Base-by-base conservation (phyloP, 35 echinoderm and acorn worm genomes). In the Amphiura filiformis region DNA sequence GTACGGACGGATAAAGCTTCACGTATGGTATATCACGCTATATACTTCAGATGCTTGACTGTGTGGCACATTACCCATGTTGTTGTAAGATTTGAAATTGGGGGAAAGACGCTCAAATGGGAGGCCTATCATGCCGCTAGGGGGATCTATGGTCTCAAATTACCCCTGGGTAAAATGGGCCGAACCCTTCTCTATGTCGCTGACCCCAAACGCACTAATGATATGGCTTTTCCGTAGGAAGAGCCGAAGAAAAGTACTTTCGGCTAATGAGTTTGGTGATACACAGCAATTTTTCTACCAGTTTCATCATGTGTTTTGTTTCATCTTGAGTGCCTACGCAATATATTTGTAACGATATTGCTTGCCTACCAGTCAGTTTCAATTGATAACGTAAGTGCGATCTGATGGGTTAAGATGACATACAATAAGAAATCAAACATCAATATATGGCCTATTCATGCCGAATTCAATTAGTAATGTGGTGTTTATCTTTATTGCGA, bases 11-110 rank as follows among this genome's bases (percentile, higher is more conserved):
- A 70, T 70, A 11, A 70, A 30, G 26, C 9, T 13, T 11, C 61
- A 70, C 41, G 41, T 17, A 47, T 17, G 17, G 61, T 26, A 70
- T 18, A 70, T 70, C 61, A 70, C 61, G 61, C 61, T 4, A 70
- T 5, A n/a, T n/a, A n/a, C n/a, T n/a, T n/a, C n/a, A 30, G 61
- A 70, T 26, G 61, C 26, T 30, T 23, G 61, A n/a, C 61, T 23
- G 61, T n/a, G n/a, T 4, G 41, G 61, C 26, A 30, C 61, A 70
- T 70, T 70, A 70, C 61, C 17, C 28, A 70, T 70, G 61, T 70
- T 70, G 61, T 70, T 70, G 61, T 70, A 70, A 70, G 61, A 70
- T 70, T 70, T 70, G 61, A 70, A 70, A n/a, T n/a, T 70, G 61
- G 61, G 61, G 61, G 61, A 26, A 70, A 70, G 3, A 23, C 9